phyloP scores from a whole-genome alignment of 1,140 invertebrate genomes.

The Drosophila ironensis region DNA sequence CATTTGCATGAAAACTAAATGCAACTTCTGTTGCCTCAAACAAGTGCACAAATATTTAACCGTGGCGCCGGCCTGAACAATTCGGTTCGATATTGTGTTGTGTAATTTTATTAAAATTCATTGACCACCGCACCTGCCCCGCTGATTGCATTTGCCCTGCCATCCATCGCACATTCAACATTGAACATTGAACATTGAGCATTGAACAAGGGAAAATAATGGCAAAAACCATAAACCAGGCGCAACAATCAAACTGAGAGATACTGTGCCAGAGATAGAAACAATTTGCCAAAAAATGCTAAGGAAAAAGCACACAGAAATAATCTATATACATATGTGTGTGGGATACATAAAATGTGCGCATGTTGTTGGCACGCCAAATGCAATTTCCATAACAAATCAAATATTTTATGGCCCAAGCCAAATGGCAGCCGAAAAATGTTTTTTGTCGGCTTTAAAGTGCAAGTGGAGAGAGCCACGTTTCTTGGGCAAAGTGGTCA shows the following conservation, averaged over 20 bases:
- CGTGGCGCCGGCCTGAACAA: constrained; percentile 9
- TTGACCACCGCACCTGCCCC: constrained; percentile 16
- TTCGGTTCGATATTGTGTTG: neutral
- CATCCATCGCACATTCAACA: too few relatives aligned
- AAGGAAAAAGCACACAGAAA: neutral
- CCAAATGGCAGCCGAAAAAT: constrained; percentile 50
- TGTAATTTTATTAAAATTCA: constrained; percentile 71
- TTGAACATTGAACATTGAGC: too few relatives aligned
- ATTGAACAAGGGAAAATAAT: neutral
- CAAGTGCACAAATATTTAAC: constrained; percentile 50
- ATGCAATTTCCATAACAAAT: constrained; percentile 76
- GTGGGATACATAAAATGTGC: neutral
- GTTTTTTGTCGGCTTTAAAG: constrained; percentile 18
- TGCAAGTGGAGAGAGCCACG: neutral
- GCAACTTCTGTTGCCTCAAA: constrained; percentile 15
- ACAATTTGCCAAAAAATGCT: constrained; percentile 49
- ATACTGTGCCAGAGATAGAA: constrained; percentile 6
- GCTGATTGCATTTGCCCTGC: constrained; percentile 45
- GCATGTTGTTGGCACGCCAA: constrained; percentile 31
- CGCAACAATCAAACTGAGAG: constrained; percentile 28
- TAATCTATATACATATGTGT: neutral
- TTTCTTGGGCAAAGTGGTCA: neutral
- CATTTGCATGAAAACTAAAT: constrained; percentile 56
- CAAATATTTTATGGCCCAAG: constrained; percentile 70
- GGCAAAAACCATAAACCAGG: constrained; percentile 22